Percentiles rank a stretch among this genome's conserved stretches.
These are phyloP conservation scores for Zaprionus ghesquierei DNA, from an alignment of 1,140 invertebrate species.

Conservation along the genomic window DNA sequence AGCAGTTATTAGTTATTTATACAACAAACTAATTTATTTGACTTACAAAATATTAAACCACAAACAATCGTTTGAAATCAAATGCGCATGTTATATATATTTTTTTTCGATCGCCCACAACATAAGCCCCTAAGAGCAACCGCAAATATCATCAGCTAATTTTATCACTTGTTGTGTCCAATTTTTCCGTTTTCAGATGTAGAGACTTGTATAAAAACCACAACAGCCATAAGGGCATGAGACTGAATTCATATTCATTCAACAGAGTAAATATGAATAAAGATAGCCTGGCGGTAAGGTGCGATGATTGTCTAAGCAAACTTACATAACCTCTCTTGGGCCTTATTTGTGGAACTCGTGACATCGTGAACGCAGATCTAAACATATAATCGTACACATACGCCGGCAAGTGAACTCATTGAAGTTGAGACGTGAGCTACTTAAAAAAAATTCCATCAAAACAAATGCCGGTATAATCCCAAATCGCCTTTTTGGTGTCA, in stretches of 20 bases:
- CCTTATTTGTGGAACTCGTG: conserved; percentile 54
- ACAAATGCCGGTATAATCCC: too few relatives aligned
- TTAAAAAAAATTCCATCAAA: too few relatives aligned
- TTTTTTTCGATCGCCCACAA: conserved; percentile 29
- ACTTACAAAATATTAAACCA: conserved; percentile 24
- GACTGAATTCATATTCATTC: conserved; percentile 24
- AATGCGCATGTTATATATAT: background rate
- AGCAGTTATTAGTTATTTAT: conserved; percentile 39
- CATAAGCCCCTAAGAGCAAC: conserved; percentile 59
- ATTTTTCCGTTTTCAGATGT: conserved; percentile 49
- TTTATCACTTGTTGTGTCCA: conserved; percentile 50
- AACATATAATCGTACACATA: conserved; percentile 30
- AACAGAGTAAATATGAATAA: conserved; percentile 52
- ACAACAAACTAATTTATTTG: conserved; percentile 42
- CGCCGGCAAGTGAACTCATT: conserved; percentile 50
- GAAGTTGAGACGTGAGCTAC: conserved; percentile 47
- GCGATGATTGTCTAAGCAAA: conserved; percentile 28
- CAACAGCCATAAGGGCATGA: conserved; percentile 31
- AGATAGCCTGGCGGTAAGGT: conserved; percentile 42
- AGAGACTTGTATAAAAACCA: conserved; percentile 27
- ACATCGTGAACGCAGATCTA: conserved; percentile 66
- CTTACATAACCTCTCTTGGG: conserved; percentile 70
- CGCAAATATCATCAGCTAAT: conserved; percentile 50
- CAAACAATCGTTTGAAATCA: conserved; percentile 6
- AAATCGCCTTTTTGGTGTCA: too few relatives aligned